phyloP scores from a whole-genome alignment of 1,140 invertebrate species.

The Paracyclopina nana region DNA sequence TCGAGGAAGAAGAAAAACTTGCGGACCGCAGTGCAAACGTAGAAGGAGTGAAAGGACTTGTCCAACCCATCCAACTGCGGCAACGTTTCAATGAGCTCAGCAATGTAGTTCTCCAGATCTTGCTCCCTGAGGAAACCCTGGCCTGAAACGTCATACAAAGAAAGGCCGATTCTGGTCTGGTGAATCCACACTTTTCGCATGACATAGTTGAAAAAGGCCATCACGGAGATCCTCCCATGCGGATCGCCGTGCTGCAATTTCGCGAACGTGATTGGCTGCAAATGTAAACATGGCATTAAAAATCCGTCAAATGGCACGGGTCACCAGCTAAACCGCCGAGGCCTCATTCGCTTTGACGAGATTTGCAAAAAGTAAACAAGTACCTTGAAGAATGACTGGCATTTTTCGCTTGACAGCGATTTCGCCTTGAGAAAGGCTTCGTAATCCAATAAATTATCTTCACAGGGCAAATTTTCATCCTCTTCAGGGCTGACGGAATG shows the following conservation, averaged over 20 bases:
- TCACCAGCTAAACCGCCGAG: no score
- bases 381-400: conserved; percentile 53
- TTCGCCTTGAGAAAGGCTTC: conserved; percentile 45
- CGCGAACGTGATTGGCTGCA: conserved; percentile 62
- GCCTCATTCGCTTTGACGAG: no score
- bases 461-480: conserved; percentile 30
- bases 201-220: conserved; percentile 78
- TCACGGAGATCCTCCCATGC: conserved; percentile 54
- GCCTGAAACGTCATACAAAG: conserved; percentile 75
- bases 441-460: conserved; percentile 67
- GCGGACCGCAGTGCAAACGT: conserved; percentile 79
- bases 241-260: conserved; percentile 61
- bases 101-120: conserved; percentile 87
- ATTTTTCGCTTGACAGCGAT: conserved; percentile 42
- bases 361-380: no score
- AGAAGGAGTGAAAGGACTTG: conserved; percentile 85
- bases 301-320: no score
- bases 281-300: no score
- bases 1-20: conserved; percentile 93
- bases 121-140: conserved; percentile 40
- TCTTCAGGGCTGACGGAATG: conserved; percentile 44
- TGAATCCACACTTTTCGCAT: conserved; percentile 86
- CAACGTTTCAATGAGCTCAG: conserved; percentile 72
- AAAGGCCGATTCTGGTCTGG: conserved; percentile 76
- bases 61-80: conserved; percentile 70